phyloP scores from a whole-genome alignment of 2,113 vertebrate species.

The Alouatta palliata region DNA sequence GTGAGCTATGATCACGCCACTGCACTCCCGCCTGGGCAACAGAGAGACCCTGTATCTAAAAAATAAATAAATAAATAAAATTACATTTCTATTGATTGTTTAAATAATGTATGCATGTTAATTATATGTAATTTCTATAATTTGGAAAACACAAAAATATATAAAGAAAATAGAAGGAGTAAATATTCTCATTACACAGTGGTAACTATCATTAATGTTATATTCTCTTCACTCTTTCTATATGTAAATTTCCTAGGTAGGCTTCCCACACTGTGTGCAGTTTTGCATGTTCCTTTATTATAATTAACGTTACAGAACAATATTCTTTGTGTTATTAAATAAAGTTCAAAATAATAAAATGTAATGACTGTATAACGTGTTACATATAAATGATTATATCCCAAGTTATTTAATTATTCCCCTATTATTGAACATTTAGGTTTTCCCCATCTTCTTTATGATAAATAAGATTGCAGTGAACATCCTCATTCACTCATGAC shows the following conservation, averaged over 20 bases:
- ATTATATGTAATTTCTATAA: neutral
- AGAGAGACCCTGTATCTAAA: too few species aligned
- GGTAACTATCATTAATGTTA: neutral
- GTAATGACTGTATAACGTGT: neutral
- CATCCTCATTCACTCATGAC: neutral
- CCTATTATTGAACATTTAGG: neutral
- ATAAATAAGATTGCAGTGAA: neutral
- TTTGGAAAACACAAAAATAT: slow-evolving; percentile 5
- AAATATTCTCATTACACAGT: neutral
- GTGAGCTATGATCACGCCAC: too few species aligned
- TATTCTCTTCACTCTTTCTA: neutral
- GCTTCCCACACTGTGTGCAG: neutral
- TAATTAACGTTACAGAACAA: neutral
- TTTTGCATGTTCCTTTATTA: neutral
- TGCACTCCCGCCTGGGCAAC: too few species aligned
- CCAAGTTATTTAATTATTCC: neutral
- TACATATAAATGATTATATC: neutral
- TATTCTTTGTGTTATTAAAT: neutral
- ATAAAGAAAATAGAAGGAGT: neutral
- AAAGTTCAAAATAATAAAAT: slow-evolving; percentile 30
- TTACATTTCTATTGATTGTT: neutral
- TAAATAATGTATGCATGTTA: neutral
- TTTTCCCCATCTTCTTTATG: neutral
- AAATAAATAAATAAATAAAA: neutral
- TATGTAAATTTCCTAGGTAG: neutral